These are phyloP conservation scores for honey bee (Apis mellifera) DNA, from an alignment of 1,140 invertebrate genomes.

Conservation along the genomic window Amel_HAv3.1 CM009942.2:486501-487000, in stretches of 20 bases:
- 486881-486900: too few species aligned
- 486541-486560: slow-evolving; percentile 59
- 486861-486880: too few species aligned
- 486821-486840: too few species aligned
- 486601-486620: slow-evolving; percentile 51
- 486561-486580: slow-evolving; percentile 58
- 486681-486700: slow-evolving; percentile 63
- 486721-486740: slow-evolving; percentile 56
- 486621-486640: slow-evolving; percentile 57
- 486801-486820: slow-evolving; percentile 12
- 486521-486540: slow-evolving; percentile 47
- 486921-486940: slow-evolving; percentile 66
- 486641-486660: slow-evolving; percentile 66
- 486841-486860: too few species aligned
- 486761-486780: slow-evolving; percentile 35
- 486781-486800: neutral
- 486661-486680: slow-evolving; percentile 70
- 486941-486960: slow-evolving; percentile 64
- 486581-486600: slow-evolving; percentile 61
- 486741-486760: slow-evolving; percentile 54
- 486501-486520: slow-evolving; percentile 22
- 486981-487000: slow-evolving; percentile 61
- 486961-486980: slow-evolving; percentile 67
- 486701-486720: slow-evolving; percentile 64
- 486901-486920: slow-evolving; percentile 12